Conservation (phyloP, 2,113 vertebrate genomes). For the Edolisoma coerulescens region DNA sequence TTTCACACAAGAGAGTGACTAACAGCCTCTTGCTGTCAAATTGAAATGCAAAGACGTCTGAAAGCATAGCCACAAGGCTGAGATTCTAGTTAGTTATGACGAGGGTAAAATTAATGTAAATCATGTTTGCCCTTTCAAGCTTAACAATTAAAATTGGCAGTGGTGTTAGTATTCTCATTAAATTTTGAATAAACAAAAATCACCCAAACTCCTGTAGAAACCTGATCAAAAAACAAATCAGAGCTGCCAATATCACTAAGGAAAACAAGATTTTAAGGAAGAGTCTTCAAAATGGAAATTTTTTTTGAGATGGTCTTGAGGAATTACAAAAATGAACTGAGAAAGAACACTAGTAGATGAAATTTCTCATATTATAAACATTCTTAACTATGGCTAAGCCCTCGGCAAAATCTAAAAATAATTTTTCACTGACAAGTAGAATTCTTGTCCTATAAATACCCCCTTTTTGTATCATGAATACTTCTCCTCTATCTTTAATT, state of each 20-base stretch:
- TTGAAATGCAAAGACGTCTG: slow-evolving; percentile 36
- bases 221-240: neutral
- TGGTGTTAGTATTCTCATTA: slow-evolving; percentile 21
- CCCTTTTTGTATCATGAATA: neutral
- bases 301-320: neutral
- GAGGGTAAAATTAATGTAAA: slow-evolving; percentile 57
- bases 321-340: neutral
- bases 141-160: slow-evolving; percentile 26
- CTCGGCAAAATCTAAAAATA: neutral
- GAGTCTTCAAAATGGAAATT: neutral
- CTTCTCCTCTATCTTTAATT: neutral
- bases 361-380: neutral
- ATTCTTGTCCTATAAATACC: neutral
- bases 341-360: neutral
- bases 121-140: slow-evolving; percentile 50
- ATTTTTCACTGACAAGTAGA: neutral
- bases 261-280: neutral
- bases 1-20: slow-evolving; percentile 37
- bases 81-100: slow-evolving; percentile 51
- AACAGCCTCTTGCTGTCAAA: slow-evolving; percentile 14
- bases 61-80: neutral
- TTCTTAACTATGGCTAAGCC: neutral
- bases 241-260: neutral
- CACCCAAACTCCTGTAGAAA: neutral
- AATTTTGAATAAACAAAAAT: slow-evolving; percentile 50